Evolutionary conservation across 2,888 invertebrate genomes (phyloP).

Genomic region (Thera britannica): DNA sequence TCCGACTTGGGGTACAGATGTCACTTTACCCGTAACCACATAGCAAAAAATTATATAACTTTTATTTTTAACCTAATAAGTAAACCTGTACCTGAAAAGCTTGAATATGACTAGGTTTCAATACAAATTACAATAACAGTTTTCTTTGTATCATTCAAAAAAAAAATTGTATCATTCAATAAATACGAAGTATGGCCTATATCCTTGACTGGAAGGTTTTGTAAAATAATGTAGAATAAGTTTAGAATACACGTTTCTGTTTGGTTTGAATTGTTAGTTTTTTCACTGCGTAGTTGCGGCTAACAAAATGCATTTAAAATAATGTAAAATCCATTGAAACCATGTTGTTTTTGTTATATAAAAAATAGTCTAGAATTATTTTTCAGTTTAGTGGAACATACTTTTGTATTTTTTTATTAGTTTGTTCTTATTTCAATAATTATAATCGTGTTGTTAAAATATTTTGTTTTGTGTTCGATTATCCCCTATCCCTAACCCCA

Average conservation of each 20-base stretch:
- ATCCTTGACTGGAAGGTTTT: constrained; percentile 13
- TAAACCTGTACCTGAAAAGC: too few relatives aligned
- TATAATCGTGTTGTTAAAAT: constrained; percentile 68
- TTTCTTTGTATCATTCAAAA: too few relatives aligned
- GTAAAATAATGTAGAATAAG: constrained; percentile 4
- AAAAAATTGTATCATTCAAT: too few relatives aligned
- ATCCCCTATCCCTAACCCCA: neutral
- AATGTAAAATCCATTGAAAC: constrained; percentile 6
- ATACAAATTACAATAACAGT: too few relatives aligned
- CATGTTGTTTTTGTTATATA: constrained; percentile 7
- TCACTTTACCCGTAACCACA: too few relatives aligned
- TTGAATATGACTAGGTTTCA: too few relatives aligned
- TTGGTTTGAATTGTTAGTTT: constrained; percentile 14
- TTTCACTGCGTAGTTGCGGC: constrained; percentile 14
- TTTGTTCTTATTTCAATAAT: constrained; percentile 55
- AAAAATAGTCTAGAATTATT: constrained; percentile 4
- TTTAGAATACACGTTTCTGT: constrained; percentile 5
- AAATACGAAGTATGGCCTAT: constrained; percentile 11
- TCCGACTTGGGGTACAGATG: too few relatives aligned
- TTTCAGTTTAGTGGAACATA: constrained; percentile 15
- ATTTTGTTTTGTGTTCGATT: neutral
- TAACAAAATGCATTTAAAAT: constrained; percentile 22
- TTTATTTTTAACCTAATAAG: too few relatives aligned
- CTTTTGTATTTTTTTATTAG: constrained; percentile 53
- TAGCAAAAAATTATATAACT: too few relatives aligned